Conservation (phyloP, 1,140 invertebrate species). For the Galendromus occidentalis region DNA sequence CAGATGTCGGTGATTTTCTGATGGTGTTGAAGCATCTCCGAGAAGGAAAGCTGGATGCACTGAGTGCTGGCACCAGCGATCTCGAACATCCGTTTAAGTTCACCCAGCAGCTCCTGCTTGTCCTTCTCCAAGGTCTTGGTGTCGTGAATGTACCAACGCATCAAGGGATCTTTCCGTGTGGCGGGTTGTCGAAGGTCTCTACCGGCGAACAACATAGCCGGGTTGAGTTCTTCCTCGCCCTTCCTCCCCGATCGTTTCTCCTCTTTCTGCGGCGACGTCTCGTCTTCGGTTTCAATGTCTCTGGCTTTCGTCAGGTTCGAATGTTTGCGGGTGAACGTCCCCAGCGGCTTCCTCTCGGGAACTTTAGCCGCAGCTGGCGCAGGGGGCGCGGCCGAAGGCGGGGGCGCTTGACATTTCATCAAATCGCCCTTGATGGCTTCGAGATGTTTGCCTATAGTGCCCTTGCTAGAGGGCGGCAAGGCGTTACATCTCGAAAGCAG, state of each 20-base stretch:
- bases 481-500: not conserved
- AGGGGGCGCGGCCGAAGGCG: not conserved
- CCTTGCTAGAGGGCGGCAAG: not conserved
- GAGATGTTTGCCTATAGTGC: not conserved
- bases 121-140: conserved; percentile 8
- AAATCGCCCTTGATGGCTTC: not conserved
- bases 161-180: not conserved
- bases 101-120: conserved; percentile 7
- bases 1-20: conserved; percentile 7
- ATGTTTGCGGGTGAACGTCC: not conserved
- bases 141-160: conserved; percentile 8
- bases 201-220: not conserved
- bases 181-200: conserved; percentile 1
- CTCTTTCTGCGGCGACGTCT: not conserved
- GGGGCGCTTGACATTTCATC: not conserved
- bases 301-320: not conserved
- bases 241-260: not conserved
- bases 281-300: not conserved
- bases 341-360: no score
- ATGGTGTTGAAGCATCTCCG: conserved; percentile 4
- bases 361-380: not conserved
- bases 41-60: conserved; percentile 9
- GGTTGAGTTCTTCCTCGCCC: not conserved
- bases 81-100: conserved; percentile 1
- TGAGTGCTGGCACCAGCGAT: not conserved